Conservation (phyloP, 2,113 vertebrate species). For the Phyllostomus discolor region DNA sequence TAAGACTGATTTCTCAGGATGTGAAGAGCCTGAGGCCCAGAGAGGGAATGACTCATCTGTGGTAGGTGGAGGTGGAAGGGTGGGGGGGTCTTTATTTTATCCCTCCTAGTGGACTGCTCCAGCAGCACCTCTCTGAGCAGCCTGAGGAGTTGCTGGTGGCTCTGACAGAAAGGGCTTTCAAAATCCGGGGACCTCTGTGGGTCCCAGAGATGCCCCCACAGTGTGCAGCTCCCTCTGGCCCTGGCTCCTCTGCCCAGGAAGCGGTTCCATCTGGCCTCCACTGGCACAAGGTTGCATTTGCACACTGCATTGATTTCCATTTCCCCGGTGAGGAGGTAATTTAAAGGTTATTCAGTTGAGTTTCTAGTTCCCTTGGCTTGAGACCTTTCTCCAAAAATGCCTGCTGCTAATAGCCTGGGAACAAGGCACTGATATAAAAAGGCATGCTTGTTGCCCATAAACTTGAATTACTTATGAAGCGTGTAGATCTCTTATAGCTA, state of each 20-base stretch:
- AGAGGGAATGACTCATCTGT: neutral
- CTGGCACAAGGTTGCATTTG: neutral
- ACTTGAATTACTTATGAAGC: neutral
- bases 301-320: neutral
- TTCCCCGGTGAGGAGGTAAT: neutral
- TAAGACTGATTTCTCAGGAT: neutral
- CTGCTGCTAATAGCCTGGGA: constrained; percentile 18
- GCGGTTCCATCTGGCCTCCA: neutral
- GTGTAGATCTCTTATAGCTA: neutral
- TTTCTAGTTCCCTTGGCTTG: neutral
- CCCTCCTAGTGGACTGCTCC: neutral
- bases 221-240: neutral
- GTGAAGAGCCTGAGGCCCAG: neutral
- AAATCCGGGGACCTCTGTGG: neutral
- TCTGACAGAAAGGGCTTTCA: neutral
- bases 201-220: neutral
- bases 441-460: neutral
- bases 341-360: constrained; percentile 34
- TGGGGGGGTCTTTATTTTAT: neutral
- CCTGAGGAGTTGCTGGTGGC: neutral
- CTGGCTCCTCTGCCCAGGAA: neutral
- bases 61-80: neutral
- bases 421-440: constrained; percentile 20
- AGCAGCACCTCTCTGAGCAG: neutral
- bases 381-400: constrained; percentile 26